Conservation (phyloP, 1,140 invertebrate genomes). For the Druon quercuslanigerum region DNA sequence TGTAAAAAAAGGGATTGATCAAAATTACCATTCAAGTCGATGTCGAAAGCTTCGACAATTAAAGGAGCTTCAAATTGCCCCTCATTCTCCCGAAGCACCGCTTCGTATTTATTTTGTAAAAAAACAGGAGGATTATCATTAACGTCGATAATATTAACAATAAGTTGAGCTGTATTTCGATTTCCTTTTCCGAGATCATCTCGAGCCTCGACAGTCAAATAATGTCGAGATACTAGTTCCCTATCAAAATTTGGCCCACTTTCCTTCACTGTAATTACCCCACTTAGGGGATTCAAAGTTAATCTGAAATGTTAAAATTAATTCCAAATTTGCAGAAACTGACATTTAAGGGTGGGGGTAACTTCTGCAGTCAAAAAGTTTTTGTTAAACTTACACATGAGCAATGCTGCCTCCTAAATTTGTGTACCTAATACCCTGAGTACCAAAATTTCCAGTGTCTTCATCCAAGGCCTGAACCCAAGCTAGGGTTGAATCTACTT, state of each 20-base stretch:
- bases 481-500: slow-evolving; percentile 86
- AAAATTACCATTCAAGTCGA: slow-evolving; percentile 87
- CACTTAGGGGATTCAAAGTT: slow-evolving; percentile 86
- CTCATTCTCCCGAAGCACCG: slow-evolving; percentile 88
- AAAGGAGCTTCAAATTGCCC: slow-evolving; percentile 85
- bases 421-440: slow-evolving; percentile 91
- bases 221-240: slow-evolving; percentile 90
- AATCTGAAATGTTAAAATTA: slow-evolving; percentile 78
- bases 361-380: not conserved
- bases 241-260: slow-evolving; percentile 88
- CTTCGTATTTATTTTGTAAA: slow-evolving; percentile 88
- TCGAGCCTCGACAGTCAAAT: slow-evolving; percentile 92
- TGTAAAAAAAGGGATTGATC: slow-evolving; percentile 5
- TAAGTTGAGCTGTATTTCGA: slow-evolving; percentile 90
- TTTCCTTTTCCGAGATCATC: slow-evolving; percentile 92
- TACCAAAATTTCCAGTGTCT: slow-evolving; percentile 91
- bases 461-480: slow-evolving; percentile 88
- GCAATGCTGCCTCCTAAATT: slow-evolving; percentile 87
- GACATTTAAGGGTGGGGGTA: no score
- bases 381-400: slow-evolving; percentile 82
- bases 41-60: slow-evolving; percentile 87
- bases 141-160: slow-evolving; percentile 90
- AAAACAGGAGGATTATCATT: slow-evolving; percentile 93
- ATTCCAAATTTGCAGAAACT: no score
- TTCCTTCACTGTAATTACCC: slow-evolving; percentile 87